Evolutionary conservation across 2,113 vertebrate genomes (phyloP), one percentile per base, ranked within the genome.

Genomic region (Eublepharis macularius): DNA sequence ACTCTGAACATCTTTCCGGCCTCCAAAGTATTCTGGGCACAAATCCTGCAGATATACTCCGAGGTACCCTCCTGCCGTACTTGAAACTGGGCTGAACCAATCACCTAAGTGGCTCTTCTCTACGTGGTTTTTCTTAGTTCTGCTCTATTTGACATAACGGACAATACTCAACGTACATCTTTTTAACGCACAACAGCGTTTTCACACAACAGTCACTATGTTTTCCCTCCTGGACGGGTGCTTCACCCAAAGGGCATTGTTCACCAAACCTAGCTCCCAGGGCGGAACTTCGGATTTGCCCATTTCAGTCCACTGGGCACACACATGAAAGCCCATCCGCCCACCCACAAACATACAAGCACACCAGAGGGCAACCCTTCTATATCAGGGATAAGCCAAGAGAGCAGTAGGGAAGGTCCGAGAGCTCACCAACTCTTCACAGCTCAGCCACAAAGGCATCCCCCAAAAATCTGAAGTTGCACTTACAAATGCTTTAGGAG

Each of bases 401-500:
- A 13, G 10, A 11, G 7, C 57, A 36, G 47, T 51, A 41, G 66
- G 66, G 36, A 29, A 29, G 21, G 21, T 19, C 4, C n/a, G n/a
- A 21, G 29, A 19, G 13, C 47, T 49, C 43, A 16, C 19, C 1
- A 14, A 11, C 29, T 21, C 29, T 41, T n/a, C 19, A 1, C 24
- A 39, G 9, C 9, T 3, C 24, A 51, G 34, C 60, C 19, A 34
- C 34, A 39, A 68, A 54, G n/a, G 57, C 11, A 24, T 36, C 66
- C 3, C 14, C 26, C 21, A 43, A 19, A 26, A 73, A 45, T 6
- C 4, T 60, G 6, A 49, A 81, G 5, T 19, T 32, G 16, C 11
- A 34, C n/a, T 72, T 0, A 1, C 7, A 0, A 36, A 75, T 51
- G 60, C 60, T 63, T 26, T 14, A 29, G 60, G 0, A 1, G 29